Evolutionary conservation across 2,113 vertebrate genomes (phyloP), one percentile per base, ranked within the genome.

Genomic region (Arothron firmamentum): DNA sequence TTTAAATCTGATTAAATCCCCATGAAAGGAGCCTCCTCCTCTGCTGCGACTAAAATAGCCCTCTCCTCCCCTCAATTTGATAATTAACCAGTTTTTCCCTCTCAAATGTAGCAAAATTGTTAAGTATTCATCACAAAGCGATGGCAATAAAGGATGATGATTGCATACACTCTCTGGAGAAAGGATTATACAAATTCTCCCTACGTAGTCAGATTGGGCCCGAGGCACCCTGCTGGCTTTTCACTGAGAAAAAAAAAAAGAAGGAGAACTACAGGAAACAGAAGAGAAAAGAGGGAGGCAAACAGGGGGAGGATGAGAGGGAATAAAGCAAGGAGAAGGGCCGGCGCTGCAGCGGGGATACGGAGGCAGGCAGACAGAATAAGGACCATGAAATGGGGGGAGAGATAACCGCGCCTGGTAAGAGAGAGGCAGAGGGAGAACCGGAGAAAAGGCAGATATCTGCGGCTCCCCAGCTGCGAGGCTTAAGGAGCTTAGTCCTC

Each of bases 401-500:
- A 75, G 65, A 78, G 70, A 78, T 71, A 79, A 75, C 43, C 41
- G 59, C 16, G 67, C 60, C 65, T 16, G 56, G 67, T 41, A 67
- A 23, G 66, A 72, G 58, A 64, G 58, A 75, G 59, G 58, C 38
- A 71, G 52, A 76, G 67, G 62, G 57, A 75, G 74, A 75, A 69
- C 66, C 19, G 55, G 65, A 73, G 73, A 65, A 78, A 71, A 82
- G 74, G 56, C 61, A 45, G 70, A 79, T 88, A 89, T 88, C 81
- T 88, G 73, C 79, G 67, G 78, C 79, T n/a, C 46, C 78, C 80
- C 77, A 80, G 81, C 82, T 86, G 81, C 23, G 56, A 72, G 56
- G 71, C 83, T 87, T 87, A 87, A 83, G 70, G 72, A 84, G 87
- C 84, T 88, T 83, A 86, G 77, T 66, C 59, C 61, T 63, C 58